These are phyloP conservation scores for Tapirus terrestris DNA, from an alignment of 2,113 vertebrate species.

Conservation along the genomic window DNA sequence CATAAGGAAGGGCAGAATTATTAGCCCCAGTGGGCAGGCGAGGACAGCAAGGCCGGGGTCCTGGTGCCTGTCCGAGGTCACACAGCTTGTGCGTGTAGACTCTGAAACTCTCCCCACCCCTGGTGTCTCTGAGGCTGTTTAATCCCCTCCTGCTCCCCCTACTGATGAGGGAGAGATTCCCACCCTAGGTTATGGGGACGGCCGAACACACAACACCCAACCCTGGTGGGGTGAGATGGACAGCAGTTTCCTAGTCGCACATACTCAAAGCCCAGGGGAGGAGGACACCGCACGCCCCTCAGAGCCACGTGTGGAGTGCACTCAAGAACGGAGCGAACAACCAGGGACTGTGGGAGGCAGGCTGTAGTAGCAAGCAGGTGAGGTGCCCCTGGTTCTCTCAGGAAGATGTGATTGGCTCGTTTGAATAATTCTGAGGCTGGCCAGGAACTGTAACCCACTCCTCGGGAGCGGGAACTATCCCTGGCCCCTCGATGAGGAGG, in stretches of 20 bases:
- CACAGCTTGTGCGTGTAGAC: rapidly evolving
- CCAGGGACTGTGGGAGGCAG: background rate
- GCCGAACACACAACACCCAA: no score
- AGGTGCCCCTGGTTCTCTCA: background rate
- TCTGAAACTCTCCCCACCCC: background rate
- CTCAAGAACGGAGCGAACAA: background rate
- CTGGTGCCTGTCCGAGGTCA: background rate
- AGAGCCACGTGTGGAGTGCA: background rate
- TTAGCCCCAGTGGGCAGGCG: background rate
- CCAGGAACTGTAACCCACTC: background rate
- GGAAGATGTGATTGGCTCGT: background rate
- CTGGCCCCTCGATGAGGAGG: no score
- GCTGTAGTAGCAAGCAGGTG: background rate
- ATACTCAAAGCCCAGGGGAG: background rate
- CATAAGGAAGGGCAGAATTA: background rate
- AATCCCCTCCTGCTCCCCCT: background rate
- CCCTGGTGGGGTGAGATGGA: background rate
- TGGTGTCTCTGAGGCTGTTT: background rate
- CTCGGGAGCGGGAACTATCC: rapidly evolving
- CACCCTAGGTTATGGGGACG: background rate
- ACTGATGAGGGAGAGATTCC: background rate
- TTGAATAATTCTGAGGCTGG: background rate
- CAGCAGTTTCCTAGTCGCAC: no score
- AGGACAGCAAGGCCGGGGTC: background rate
- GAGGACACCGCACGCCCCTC: rapidly evolving